A percentile compares a stretch with the other conserved stretches of the same genome.
Evolutionary conservation across 2,113 vertebrate species (phyloP).

Genomic region (Australoheros scitulus): DNA sequence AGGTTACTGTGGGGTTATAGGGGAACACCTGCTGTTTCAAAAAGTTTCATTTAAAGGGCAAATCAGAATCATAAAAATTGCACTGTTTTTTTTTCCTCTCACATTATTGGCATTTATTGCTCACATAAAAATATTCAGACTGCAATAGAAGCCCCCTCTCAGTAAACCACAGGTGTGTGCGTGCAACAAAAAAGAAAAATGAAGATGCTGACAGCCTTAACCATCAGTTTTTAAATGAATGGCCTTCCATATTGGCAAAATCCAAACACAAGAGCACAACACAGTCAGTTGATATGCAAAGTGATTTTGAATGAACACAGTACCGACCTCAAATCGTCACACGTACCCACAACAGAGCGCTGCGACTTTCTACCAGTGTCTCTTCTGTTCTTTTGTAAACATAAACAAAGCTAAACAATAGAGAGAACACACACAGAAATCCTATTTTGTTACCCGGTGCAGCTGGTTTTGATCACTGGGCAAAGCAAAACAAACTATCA

Average conservation of each 20-base stretch:
- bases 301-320: conserved; percentile 42
- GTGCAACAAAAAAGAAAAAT: neutral
- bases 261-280: conserved; percentile 27
- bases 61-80: conserved; percentile 6
- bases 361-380: conserved; percentile 56
- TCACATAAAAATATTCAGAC: conserved; percentile 12
- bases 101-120: conserved; percentile 21
- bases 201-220: conserved; percentile 36
- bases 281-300: conserved; percentile 46
- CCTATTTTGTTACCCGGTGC: conserved; percentile 48
- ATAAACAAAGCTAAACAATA: conserved; percentile 67
- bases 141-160: neutral
- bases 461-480: conserved; percentile 57
- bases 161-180: conserved; percentile 12
- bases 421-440: conserved; percentile 61
- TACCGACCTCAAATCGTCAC: conserved; percentile 36
- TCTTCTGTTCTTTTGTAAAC: conserved; percentile 58
- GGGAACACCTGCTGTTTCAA: conserved; percentile 27
- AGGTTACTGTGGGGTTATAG: conserved; percentile 4
- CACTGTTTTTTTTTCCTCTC: neutral
- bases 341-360: conserved; percentile 57
- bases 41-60: neutral
- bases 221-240: conserved; percentile 28
- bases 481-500: conserved; percentile 53
- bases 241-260: conserved; percentile 28